phyloP scores from a whole-genome alignment of 2,113 vertebrate genomes.

The Apteryx owenii region DNA sequence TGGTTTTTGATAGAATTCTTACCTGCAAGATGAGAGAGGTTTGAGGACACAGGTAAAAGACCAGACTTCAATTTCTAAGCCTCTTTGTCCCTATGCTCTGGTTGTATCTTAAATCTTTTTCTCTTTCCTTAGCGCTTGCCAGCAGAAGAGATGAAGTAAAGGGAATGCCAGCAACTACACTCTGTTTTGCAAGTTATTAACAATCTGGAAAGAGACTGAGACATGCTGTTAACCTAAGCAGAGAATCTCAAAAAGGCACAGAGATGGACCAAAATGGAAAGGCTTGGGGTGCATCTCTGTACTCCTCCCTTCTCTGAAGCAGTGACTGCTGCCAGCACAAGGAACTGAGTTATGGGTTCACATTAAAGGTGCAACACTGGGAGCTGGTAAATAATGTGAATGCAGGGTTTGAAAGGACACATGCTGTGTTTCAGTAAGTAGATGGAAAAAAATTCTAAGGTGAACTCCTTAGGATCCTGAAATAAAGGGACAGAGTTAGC shows the following conservation, averaged over 20 bases:
- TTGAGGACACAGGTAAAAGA: neutral
- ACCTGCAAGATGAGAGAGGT: neutral
- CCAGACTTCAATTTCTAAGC: neutral
- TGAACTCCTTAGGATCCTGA: neutral
- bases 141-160: neutral
- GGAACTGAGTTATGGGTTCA: neutral
- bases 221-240: neutral
- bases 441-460: neutral
- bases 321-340: neutral
- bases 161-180: neutral
- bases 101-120: neutral
- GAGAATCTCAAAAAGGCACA: neutral
- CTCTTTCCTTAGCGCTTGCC: neutral
- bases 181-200: neutral
- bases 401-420: neutral
- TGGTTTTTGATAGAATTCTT: neutral
- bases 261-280: neutral
- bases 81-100: neutral
- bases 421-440: neutral
- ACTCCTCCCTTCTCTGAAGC: neutral
- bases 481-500: neutral
- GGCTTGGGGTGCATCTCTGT: neutral
- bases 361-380: neutral
- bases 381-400: neutral
- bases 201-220: neutral